These are phyloP conservation scores for Agrenia bidenticulata DNA, from an alignment of 2,888 invertebrate genomes.

Conservation along the genomic window DNA sequence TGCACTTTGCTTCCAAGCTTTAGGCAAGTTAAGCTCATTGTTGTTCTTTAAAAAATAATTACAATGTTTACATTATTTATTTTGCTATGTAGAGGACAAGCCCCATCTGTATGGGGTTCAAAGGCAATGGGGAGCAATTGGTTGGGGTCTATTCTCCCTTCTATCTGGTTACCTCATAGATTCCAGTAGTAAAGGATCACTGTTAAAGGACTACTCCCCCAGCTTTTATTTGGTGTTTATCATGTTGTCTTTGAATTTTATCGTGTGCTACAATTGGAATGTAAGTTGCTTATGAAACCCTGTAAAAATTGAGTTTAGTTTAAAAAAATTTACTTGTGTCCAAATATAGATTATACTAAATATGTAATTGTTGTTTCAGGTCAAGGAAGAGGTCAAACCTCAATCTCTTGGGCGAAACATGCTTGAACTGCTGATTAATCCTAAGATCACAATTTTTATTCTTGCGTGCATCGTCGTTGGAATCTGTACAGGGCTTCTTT, in stretches of 20 bases:
- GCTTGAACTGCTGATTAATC: slow-evolving; percentile 64
- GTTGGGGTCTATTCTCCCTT: slow-evolving; percentile 78
- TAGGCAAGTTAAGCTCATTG: slow-evolving; percentile 71
- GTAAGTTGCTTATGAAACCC: slow-evolving; percentile 29
- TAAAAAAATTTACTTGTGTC: slow-evolving; percentile 8
- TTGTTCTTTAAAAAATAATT: no score
- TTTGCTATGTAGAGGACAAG: slow-evolving; percentile 72
- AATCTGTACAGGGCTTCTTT: slow-evolving; percentile 77
- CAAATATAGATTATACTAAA: no score
- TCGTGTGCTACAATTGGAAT: slow-evolving; percentile 51
- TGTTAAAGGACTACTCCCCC: slow-evolving; percentile 71
- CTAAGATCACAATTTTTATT: slow-evolving; percentile 71
- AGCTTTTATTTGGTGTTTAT: slow-evolving; percentile 71
- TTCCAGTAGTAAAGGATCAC: slow-evolving; percentile 64
- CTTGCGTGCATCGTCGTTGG: slow-evolving; percentile 80
- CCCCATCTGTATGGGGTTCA: slow-evolving; percentile 79
- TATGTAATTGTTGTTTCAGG: no score
- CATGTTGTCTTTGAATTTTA: slow-evolving; percentile 41
- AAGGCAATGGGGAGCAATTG: slow-evolving; percentile 83
- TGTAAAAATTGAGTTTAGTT: not conserved
- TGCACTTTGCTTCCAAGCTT: slow-evolving; percentile 81
- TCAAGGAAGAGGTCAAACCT: slow-evolving; percentile 47
- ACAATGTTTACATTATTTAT: no score
- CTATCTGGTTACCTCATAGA: slow-evolving; percentile 78
- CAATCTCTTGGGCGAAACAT: slow-evolving; percentile 64